Percentiles rank a stretch among this genome's conserved stretches.
phyloP scores from a whole-genome alignment of 2,888 invertebrate species.

The Mesorhabditis spiculigera region DNA sequence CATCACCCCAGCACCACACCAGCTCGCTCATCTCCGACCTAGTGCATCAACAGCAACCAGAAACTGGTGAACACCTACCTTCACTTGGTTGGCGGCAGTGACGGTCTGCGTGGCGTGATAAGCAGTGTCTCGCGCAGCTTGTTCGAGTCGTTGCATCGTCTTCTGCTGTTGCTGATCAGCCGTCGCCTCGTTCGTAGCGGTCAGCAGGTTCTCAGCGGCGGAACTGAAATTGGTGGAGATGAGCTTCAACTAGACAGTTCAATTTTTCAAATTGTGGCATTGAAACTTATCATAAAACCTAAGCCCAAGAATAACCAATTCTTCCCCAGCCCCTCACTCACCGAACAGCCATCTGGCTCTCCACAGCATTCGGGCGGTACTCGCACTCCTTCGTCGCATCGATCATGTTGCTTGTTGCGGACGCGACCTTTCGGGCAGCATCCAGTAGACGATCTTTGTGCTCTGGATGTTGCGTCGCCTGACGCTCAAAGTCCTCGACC shows the following conservation, averaged over 20 bases:
- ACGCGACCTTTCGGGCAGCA: slow-evolving; percentile 87
- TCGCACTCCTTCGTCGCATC: slow-evolving; percentile 73
- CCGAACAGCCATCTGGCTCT: slow-evolving; percentile 67
- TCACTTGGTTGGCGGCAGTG: slow-evolving; percentile 78
- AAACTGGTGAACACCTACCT: slow-evolving; percentile 20
- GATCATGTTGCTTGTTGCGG: slow-evolving; percentile 93
- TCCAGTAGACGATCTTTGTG: slow-evolving; percentile 81
- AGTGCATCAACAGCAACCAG: slow-evolving; percentile 52
- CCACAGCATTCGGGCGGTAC: slow-evolving; percentile 42
- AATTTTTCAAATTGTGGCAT: too few species aligned
- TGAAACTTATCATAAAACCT: too few species aligned
- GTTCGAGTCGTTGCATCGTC: slow-evolving; percentile 47
- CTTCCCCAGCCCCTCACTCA: too few species aligned
- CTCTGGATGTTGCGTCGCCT: slow-evolving; percentile 77
- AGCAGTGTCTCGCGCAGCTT: slow-evolving; percentile 51
- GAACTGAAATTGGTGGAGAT: slow-evolving; percentile 51
- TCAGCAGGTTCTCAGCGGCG: slow-evolving; percentile 88
- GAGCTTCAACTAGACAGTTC: too few species aligned
- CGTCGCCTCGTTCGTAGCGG: slow-evolving; percentile 80
- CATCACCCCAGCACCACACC: too few species aligned
- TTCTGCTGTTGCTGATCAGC: slow-evolving; percentile 62
- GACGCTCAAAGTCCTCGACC: slow-evolving; percentile 73
- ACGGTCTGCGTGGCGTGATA: slow-evolving; percentile 85
- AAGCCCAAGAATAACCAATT: too few species aligned
- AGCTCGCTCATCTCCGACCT: too few species aligned